Evolutionary conservation across 1,140 invertebrate genomes (phyloP), one percentile per base, ranked within the genome.

Genomic region (Formica exsecta): DNA sequence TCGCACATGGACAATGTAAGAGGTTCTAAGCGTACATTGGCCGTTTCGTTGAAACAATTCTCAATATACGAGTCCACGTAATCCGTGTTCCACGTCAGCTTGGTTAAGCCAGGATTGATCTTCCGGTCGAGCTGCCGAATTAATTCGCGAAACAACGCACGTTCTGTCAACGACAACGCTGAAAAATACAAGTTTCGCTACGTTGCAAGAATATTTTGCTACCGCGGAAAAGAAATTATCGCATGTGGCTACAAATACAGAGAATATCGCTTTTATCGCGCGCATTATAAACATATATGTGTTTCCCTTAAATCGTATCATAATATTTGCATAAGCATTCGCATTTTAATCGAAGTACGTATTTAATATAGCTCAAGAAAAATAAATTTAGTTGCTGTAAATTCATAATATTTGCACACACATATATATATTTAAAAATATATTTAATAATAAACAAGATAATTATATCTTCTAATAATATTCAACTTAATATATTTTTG

Each of bases 81-180:
- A 80, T 97, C 96, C 19, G 96, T 96, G 25, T 96, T 96, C 97
- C 98, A 99, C 1, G 97, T 98, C 1, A 98, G 94, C 93, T 97
- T 97, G 32, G 95, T 96, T 22, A 98, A 95, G n/a, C 98, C 98
- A 3, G 98, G 97, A 81, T 97, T 96, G 75, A 98, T 96, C 94
- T 97, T 98, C 90, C 96, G 97, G 92, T 98, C 97, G 73, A 97
- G 92, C 76, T 94, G 92, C 77, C 92, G 94, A 59, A 97, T 96
- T 86, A 96, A 92, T 88, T 96, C 95, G 81, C 93, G 93, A 90
- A 97, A 97, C 22, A 97, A 91, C 48, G 94, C 91, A 81, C 95
- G 91, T 86, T 97, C 96, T 87, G 96, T 95, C 48, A 91, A 75
- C n/a, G 96, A 96, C 61, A 97, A 90, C 3, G 95, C 95, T 91